A percentile compares a stretch with the other conserved stretches of the same genome.
phyloP scores from a whole-genome alignment of 2,797 vertebrate species.

The Anguilla megastoma region DNA sequence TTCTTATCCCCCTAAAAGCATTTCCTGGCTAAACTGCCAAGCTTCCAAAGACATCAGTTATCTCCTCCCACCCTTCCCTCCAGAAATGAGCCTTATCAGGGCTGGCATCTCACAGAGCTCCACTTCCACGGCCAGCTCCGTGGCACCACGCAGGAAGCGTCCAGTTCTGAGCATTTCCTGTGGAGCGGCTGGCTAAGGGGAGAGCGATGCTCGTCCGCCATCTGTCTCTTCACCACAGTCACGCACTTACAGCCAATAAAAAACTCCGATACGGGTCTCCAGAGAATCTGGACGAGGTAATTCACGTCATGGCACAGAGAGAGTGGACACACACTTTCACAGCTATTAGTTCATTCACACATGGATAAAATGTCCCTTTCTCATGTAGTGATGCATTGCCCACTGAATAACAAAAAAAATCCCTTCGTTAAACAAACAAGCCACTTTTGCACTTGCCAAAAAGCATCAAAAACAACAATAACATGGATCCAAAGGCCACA shows the following conservation, averaged over 20 bases:
- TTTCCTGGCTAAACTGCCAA: slow-evolving; percentile 47
- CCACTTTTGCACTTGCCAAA: neutral
- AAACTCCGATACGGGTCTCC: neutral
- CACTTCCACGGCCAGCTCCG: slow-evolving; percentile 51
- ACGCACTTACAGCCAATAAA: neutral
- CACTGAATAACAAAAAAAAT: neutral
- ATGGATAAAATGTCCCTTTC: neutral
- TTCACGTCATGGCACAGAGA: neutral
- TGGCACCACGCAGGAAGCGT: slow-evolving; percentile 71
- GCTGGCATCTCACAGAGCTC: slow-evolving; percentile 58
- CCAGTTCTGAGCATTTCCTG: slow-evolving; percentile 65
- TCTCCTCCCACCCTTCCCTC: slow-evolving; percentile 46
- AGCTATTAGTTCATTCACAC: neutral
- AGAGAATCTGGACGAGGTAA: neutral
- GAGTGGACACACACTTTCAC: neutral
- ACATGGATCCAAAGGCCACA: neutral
- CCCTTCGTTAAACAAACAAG: neutral
- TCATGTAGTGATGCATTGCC: neutral
- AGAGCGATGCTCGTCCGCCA: slow-evolving; percentile 35
- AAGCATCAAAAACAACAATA: neutral
- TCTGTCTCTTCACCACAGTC: slow-evolving; percentile 18
- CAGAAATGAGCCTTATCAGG: slow-evolving; percentile 47
- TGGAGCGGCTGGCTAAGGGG: slow-evolving; percentile 35
- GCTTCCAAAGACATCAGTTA: slow-evolving; percentile 39
- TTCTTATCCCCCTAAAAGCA: slow-evolving; percentile 46